phyloP scores from a whole-genome alignment of 1,140 invertebrate genomes.

The Mesaphorura yosii region DNA sequence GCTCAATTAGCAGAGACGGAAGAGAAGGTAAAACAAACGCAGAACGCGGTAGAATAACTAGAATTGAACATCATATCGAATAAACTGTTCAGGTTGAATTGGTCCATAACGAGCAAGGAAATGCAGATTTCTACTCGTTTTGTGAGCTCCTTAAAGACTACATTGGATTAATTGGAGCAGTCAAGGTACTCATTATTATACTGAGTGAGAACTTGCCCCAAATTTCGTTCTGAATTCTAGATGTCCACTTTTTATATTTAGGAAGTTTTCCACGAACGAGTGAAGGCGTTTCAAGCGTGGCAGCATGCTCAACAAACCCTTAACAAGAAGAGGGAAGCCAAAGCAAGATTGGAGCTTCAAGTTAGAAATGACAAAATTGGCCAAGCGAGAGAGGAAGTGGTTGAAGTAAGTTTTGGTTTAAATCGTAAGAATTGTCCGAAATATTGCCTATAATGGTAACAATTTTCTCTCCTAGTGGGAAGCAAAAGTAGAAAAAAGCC shows the following conservation, averaged over 20 bases:
- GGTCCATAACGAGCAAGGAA: slow-evolving; percentile 79
- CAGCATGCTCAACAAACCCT: slow-evolving; percentile 90
- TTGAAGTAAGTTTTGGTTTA: slow-evolving; percentile 52
- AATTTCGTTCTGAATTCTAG: not conserved
- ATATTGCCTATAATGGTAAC: not conserved
- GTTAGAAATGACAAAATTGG: slow-evolving; percentile 80
- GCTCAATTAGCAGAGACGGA: slow-evolving; percentile 87
- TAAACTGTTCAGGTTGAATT: slow-evolving; percentile 55
- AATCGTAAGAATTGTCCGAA: not conserved
- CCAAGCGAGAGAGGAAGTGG: slow-evolving; percentile 76
- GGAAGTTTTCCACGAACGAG: slow-evolving; percentile 95
- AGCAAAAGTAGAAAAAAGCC: slow-evolving; percentile 84
- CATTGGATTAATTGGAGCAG: slow-evolving; percentile 77
- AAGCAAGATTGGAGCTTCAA: slow-evolving; percentile 78
- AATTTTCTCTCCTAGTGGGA: slow-evolving; percentile 58
- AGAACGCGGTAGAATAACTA: not conserved
- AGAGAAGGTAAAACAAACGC: slow-evolving; percentile 50
- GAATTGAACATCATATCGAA: not conserved
- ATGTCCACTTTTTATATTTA: slow-evolving; percentile 34
- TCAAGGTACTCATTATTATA: slow-evolving; percentile 51
- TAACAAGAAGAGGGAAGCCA: slow-evolving; percentile 86
- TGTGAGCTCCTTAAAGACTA: slow-evolving; percentile 94
- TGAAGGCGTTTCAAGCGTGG: slow-evolving; percentile 96
- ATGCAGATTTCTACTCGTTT: slow-evolving; percentile 86
- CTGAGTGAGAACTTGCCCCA: too few relatives aligned